Conservation (phyloP, 2,888 invertebrate genomes). For the Epiblema foenella region DNA sequence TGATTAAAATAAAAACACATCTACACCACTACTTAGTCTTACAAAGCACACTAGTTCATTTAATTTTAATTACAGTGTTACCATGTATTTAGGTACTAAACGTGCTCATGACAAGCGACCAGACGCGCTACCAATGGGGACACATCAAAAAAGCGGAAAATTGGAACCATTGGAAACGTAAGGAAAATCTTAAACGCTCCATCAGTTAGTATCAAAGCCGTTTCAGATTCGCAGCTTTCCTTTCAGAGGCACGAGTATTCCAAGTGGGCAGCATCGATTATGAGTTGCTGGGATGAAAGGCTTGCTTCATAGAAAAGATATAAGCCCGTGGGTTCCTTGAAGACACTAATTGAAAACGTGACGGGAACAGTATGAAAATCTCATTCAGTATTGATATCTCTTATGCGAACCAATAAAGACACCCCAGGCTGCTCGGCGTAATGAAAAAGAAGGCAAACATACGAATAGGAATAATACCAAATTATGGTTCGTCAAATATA, state of each 20-base stretch:
- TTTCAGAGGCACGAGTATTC: slow-evolving; percentile 39
- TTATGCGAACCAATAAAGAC: slow-evolving; percentile 28
- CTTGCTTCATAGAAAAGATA: slow-evolving; percentile 58
- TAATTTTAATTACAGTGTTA: too few relatives aligned
- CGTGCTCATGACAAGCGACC: background rate
- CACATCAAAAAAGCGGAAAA: slow-evolving; percentile 15
- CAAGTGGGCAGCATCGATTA: slow-evolving; percentile 51
- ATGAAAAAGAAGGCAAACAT: slow-evolving; percentile 24
- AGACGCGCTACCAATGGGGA: background rate
- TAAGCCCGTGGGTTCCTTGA: slow-evolving; percentile 62
- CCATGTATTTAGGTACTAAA: background rate
- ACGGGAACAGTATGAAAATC: slow-evolving; percentile 54
- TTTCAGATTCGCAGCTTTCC: slow-evolving; percentile 35
- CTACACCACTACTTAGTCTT: too few relatives aligned
- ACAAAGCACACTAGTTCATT: too few relatives aligned
- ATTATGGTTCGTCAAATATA: slow-evolving; percentile 26
- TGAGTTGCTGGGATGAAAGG: slow-evolving; percentile 55
- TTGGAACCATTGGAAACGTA: background rate
- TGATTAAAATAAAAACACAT: too few relatives aligned
- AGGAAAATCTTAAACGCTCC: slow-evolving; percentile 13
- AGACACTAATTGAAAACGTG: slow-evolving; percentile 81
- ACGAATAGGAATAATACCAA: slow-evolving; percentile 15
- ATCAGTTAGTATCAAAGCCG: slow-evolving; percentile 31
- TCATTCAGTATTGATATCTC: slow-evolving; percentile 27
- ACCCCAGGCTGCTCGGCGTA: slow-evolving; percentile 5